Percentiles rank a stretch among this genome's conserved stretches.
These are phyloP conservation scores for Hypothenemus hampei DNA, from an alignment of 1,140 invertebrate species.

Conservation along the genomic window DNA sequence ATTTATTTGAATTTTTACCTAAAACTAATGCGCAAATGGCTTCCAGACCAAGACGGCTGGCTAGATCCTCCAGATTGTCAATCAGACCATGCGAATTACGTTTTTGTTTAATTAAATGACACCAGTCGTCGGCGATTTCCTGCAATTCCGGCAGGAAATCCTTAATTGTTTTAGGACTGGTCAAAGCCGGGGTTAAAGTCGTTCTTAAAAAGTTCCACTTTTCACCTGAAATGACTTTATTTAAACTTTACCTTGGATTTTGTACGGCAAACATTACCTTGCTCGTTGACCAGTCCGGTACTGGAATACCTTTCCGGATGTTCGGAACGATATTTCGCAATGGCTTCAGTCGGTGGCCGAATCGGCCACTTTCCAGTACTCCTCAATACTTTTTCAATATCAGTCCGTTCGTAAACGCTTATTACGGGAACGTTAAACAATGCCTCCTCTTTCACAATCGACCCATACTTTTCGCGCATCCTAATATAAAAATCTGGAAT, in stretches of 20 bases:
- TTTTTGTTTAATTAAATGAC: constrained; percentile 55
- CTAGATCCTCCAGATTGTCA: constrained; percentile 63
- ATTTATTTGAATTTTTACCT: constrained; percentile 3
- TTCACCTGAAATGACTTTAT: constrained; percentile 51
- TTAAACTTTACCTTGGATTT: neutral
- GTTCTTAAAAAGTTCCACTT: constrained; percentile 72
- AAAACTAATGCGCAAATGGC: constrained; percentile 72
- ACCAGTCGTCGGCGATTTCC: constrained; percentile 73
- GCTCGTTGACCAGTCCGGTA: constrained; percentile 77
- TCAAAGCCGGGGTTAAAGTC: constrained; percentile 70
- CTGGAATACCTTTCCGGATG: constrained; percentile 73
- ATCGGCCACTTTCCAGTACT: constrained; percentile 68
- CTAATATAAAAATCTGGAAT: constrained; percentile 75
- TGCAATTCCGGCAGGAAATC: constrained; percentile 73
- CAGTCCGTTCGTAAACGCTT: constrained; percentile 66
- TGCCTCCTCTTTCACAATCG: constrained; percentile 71
- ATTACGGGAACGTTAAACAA: constrained; percentile 70
- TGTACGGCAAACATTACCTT: constrained; percentile 42
- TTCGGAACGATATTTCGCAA: constrained; percentile 68
- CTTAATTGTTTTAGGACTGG: constrained; percentile 69
- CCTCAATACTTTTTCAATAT: constrained; percentile 73
- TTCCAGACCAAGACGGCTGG: constrained; percentile 74
- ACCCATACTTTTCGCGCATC: constrained; percentile 66
- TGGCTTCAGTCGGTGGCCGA: constrained; percentile 76
- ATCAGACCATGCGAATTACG: constrained; percentile 49